Evolutionary conservation across 2,888 invertebrate species (phyloP), one percentile per base, ranked within the genome.

Genomic region (Dasysyrphus tricinctus): DNA sequence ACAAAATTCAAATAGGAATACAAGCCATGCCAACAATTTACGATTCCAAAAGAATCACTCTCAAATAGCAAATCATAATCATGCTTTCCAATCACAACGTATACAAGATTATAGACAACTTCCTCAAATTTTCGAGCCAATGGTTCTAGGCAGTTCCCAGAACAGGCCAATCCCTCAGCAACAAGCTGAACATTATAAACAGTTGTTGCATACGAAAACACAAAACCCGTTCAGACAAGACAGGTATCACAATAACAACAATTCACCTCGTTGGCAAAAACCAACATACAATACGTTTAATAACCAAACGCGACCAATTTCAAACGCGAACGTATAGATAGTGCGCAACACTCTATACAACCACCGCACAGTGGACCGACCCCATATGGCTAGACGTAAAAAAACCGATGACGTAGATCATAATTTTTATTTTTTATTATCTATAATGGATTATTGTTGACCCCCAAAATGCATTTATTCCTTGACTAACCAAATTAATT

Each of bases 301-400:
- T 24, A 24, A 24, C 24, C 24, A 24, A 24, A 24, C 24, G 24
- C 24, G 24, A 24, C 24, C 24, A 24, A n/a, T 24, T 24, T 51
- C 12, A 56, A 56, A 56, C 14, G 56, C 0, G 14, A 5, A 32
- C 24, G 24, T 24, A 32, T 5, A 7, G n/a, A 56, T 1, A 56
- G 56, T 56, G 7, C 56, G 14, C 29, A 56, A n/a, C 32, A 56
- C 5, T 56, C 56, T 56, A n/a, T 32, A 7, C 56, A 32, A n/a
- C 56, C n/a, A 11, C 56, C n/a, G n/a, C n/a, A n/a, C n/a, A n/a
- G n/a, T n/a, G n/a, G n/a, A n/a, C n/a, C n/a, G n/a, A n/a, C n/a
- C n/a, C n/a, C n/a, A n/a, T n/a, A n/a, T n/a, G n/a, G n/a, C n/a
- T n/a, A n/a, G n/a, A n/a, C n/a, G n/a, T n/a, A n/a, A n/a, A n/a